These are phyloP conservation scores for Tursiops truncatus DNA, from an alignment of 2,113 vertebrate species.

Conservation along the genomic window DNA sequence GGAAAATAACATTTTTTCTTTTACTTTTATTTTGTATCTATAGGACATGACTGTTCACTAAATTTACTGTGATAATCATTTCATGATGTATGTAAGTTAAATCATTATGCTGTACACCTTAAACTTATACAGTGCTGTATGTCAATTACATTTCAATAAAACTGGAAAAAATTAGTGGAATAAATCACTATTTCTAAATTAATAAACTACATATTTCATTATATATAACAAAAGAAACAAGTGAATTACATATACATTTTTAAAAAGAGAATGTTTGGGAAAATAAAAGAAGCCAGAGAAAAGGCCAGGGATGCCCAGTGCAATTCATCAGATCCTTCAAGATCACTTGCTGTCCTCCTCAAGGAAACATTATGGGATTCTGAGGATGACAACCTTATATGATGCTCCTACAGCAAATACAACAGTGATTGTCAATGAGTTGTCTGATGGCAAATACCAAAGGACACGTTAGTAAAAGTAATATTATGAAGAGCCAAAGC, in stretches of 20 bases:
- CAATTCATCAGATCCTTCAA: background rate
- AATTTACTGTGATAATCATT: no score
- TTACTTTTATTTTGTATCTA: no score
- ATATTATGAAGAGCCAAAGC: background rate
- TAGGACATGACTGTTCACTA: no score
- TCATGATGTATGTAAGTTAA: no score
- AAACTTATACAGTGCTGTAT: no score
- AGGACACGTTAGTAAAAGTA: background rate
- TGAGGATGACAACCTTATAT: background rate
- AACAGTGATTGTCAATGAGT: background rate
- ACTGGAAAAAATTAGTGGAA: background rate
- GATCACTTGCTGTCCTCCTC: background rate
- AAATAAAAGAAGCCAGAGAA: background rate
- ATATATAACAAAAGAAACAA: background rate
- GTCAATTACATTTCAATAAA: no score
- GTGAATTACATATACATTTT: background rate
- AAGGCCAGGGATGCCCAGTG: background rate
- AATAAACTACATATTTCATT: background rate
- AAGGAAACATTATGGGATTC: background rate
- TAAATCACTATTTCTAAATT: slow-evolving; percentile 18
- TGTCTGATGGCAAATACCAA: background rate
- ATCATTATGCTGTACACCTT: no score
- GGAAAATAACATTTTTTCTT: no score
- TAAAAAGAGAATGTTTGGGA: background rate
- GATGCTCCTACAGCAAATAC: background rate